These are phyloP conservation scores for Lithophane leautieri DNA, from an alignment of 2,888 invertebrate species.

Conservation along the genomic window DNA sequence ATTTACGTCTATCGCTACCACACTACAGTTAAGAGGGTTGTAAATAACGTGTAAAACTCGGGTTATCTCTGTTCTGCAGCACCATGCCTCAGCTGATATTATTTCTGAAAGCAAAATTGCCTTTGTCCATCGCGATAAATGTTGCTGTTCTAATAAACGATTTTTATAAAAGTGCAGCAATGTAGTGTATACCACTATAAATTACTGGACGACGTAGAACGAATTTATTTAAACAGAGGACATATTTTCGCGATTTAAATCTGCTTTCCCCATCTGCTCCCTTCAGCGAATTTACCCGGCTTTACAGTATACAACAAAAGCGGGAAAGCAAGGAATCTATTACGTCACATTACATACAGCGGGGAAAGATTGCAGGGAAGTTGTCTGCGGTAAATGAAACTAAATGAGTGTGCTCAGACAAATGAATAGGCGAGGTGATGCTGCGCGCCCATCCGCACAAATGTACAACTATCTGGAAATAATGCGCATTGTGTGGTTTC, in stretches of 20 bases:
- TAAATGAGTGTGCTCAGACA: slow-evolving; percentile 67
- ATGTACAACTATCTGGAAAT: slow-evolving; percentile 53
- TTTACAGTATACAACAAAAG: slow-evolving; percentile 35
- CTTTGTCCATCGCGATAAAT: not conserved
- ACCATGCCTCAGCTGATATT: slow-evolving; percentile 13
- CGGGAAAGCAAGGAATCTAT: slow-evolving; percentile 41
- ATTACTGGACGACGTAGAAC: not conserved
- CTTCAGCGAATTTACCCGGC: slow-evolving; percentile 26
- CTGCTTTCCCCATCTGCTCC: slow-evolving; percentile 25
- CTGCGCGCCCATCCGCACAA: slow-evolving; percentile 34
- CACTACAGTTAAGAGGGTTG: slow-evolving; percentile 43
- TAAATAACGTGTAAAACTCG: slow-evolving; percentile 46
- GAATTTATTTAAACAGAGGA: slow-evolving; percentile 42
- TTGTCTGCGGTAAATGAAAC: slow-evolving; percentile 64
- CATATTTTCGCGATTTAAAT: slow-evolving; percentile 27
- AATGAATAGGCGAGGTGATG: slow-evolving; percentile 64
- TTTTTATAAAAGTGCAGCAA: not conserved
- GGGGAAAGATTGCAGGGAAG: slow-evolving; percentile 59
- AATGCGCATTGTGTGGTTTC: slow-evolving; percentile 50
- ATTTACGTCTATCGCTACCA: slow-evolving; percentile 15
- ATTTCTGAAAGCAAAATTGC: slow-evolving; percentile 28
- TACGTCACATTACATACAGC: slow-evolving; percentile 39
- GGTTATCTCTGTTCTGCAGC: slow-evolving; percentile 36
- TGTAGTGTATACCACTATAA: slow-evolving; percentile 15
- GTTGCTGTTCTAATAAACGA: slow-evolving; percentile 3